Conservation (phyloP, 2,888 invertebrate genomes). For the Leucozona laternaria region DNA sequence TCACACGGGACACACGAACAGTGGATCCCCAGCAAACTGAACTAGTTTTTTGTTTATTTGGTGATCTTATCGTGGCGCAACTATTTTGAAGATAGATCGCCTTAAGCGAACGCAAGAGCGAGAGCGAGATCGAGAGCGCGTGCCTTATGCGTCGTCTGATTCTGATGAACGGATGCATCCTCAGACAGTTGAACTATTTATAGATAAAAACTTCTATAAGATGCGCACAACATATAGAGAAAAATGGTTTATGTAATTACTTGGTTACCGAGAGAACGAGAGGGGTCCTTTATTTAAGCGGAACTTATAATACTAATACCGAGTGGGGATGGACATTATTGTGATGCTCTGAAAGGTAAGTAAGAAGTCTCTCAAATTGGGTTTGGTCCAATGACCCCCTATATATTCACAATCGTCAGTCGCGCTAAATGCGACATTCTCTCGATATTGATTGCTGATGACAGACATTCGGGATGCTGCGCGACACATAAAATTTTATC, state of each 20-base stretch:
- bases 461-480: conserved; percentile 47
- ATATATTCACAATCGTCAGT: not conserved
- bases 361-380: conserved; percentile 39
- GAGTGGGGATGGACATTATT: conserved; percentile 27
- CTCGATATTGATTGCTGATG: conserved; percentile 54
- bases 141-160: conserved; percentile 53
- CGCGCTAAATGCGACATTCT: conserved; percentile 34
- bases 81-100: conserved; percentile 59
- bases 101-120: conserved; percentile 30
- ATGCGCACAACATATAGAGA: conserved; percentile 47
- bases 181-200: conserved; percentile 67
- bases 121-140: conserved; percentile 32
- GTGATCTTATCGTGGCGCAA: conserved; percentile 69
- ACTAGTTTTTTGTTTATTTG: conserved; percentile 75
- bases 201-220: conserved; percentile 59
- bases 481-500: conserved; percentile 58
- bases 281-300: conserved; percentile 65
- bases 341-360: conserved; percentile 18
- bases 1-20: conserved; percentile 62
- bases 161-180: conserved; percentile 73
- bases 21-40: conserved; percentile 75
- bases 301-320: not conserved
- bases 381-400: conserved; percentile 62
- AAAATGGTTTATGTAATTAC: conserved; percentile 58
- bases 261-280: conserved; percentile 36